A percentile compares a stretch with the other conserved stretches of the same genome.
phyloP scores from a whole-genome alignment of 1,140 invertebrate genomes.

The Lepidurus apus region DNA sequence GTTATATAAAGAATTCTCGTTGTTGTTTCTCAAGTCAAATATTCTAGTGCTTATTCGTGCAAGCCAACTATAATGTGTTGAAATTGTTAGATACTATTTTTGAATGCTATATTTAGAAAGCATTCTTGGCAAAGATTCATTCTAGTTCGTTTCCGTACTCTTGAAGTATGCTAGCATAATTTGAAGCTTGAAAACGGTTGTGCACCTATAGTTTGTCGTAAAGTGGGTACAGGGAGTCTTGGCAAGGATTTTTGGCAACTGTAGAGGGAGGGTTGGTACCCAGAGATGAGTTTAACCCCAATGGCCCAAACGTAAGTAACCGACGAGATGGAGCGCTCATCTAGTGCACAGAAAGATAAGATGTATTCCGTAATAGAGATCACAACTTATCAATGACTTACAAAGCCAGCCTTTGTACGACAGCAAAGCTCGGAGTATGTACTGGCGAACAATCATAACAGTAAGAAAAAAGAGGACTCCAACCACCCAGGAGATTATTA shows the following conservation, averaged over 20 bases:
- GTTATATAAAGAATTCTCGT: no score
- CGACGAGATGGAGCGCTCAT: slow-evolving; percentile 45
- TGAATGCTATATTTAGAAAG: no score
- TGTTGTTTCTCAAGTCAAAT: no score
- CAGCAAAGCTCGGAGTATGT: slow-evolving; percentile 44
- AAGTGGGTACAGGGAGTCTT: slow-evolving; percentile 48
- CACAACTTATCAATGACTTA: slow-evolving; percentile 39
- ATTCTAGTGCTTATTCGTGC: no score
- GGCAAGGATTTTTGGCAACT: slow-evolving; percentile 49
- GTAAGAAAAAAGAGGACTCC: slow-evolving; percentile 45
- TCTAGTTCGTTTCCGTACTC: no score
- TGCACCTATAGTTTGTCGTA: slow-evolving; percentile 43
- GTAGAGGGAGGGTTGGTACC: slow-evolving; percentile 49
- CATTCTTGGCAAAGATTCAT: no score
- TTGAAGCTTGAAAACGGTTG: background rate
- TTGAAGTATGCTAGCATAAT: no score
- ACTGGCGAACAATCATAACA: slow-evolving; percentile 46
- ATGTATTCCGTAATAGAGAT: background rate
- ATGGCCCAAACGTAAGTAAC: slow-evolving; percentile 47
- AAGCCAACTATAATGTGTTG: no score
- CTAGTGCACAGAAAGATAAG: slow-evolving; percentile 38
- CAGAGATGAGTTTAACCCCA: slow-evolving; percentile 46
- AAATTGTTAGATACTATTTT: no score
- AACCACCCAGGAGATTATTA: slow-evolving; percentile 41
- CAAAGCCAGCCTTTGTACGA: slow-evolving; percentile 48